A percentile compares a stretch with the other conserved stretches of the same genome.
Evolutionary conservation across 1,140 invertebrate species (phyloP).

Genomic region (Drosophila takahashii): DNA sequence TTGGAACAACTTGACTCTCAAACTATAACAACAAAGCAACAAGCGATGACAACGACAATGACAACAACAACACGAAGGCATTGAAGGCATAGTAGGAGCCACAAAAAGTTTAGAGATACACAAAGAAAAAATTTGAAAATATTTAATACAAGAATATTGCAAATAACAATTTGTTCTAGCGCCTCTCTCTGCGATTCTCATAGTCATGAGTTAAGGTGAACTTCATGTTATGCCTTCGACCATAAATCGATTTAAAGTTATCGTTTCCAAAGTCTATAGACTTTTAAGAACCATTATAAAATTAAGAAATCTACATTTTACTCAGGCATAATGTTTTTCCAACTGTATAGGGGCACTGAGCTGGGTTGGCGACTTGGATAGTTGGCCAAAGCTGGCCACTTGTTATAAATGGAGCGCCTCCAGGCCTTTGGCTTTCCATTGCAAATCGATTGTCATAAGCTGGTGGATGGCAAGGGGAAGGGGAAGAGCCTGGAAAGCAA

Average conservation of each 20-base stretch:
- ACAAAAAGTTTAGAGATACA: slow-evolving; percentile 35
- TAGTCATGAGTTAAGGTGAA: neutral
- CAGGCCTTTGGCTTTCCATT: slow-evolving; percentile 73
- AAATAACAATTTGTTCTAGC: neutral
- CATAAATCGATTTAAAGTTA: no score
- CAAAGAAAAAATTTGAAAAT: neutral
- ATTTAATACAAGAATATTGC: neutral
- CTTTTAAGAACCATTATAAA: neutral
- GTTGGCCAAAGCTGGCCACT: slow-evolving; percentile 60
- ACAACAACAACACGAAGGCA: slow-evolving; percentile 28
- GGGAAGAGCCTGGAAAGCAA: slow-evolving; percentile 17
- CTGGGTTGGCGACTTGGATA: slow-evolving; percentile 22
- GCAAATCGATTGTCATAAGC: slow-evolving; percentile 84
- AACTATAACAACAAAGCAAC: slow-evolving; percentile 67
- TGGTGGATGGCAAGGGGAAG: slow-evolving; percentile 14
- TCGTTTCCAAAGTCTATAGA: no score
- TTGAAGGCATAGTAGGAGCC: slow-evolving; percentile 19
- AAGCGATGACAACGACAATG: slow-evolving; percentile 58
- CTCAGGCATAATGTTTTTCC: slow-evolving; percentile 2
- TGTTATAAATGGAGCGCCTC: slow-evolving; percentile 80
- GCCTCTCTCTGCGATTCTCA: neutral
- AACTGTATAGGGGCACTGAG: slow-evolving; percentile 7
- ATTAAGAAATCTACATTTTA: no score
- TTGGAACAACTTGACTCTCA: slow-evolving; percentile 76
- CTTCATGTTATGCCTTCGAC: no score